These are phyloP conservation scores for Glossosoma conforme DNA, from an alignment of 1,140 invertebrate species.

Conservation along the genomic window DNA sequence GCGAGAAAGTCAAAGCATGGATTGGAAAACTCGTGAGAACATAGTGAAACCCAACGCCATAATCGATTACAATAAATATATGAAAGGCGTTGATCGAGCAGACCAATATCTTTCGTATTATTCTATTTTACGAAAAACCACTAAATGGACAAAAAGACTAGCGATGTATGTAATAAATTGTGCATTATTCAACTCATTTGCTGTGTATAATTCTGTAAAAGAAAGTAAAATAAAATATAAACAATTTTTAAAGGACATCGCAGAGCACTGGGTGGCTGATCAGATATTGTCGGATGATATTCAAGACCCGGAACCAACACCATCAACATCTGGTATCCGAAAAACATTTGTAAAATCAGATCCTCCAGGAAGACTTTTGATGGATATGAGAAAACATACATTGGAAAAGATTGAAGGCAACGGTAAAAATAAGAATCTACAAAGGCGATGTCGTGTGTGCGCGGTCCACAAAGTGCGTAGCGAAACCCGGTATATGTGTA, in stretches of 20 bases:
- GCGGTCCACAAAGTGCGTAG: too few relatives aligned
- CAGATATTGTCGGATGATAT: too few relatives aligned
- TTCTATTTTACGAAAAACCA: conserved; percentile 6
- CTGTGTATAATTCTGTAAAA: background rate
- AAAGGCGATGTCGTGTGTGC: too few relatives aligned
- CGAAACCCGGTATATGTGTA: too few relatives aligned
- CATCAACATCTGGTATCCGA: too few relatives aligned
- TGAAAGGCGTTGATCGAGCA: conserved; percentile 5
- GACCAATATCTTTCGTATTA: conserved; percentile 11
- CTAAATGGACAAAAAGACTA: conserved; percentile 2
- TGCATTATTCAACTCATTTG: background rate
- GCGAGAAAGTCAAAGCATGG: conserved; percentile 21
- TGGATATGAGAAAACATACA: too few relatives aligned
- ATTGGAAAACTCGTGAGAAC: conserved; percentile 4
- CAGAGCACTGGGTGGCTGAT: background rate
- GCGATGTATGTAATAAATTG: conserved; percentile 2
- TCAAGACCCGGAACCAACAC: too few relatives aligned
- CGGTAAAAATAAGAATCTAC: too few relatives aligned
- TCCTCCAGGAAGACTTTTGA: too few relatives aligned
- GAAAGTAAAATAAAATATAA: background rate
- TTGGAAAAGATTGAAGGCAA: too few relatives aligned
- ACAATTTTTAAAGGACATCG: background rate
- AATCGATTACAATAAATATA: conserved; percentile 7
- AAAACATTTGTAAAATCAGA: too few relatives aligned
- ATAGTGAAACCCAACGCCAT: conserved; percentile 4